Base-by-base conservation (phyloP, 2,797 vertebrate genomes). In the Phrynocephalus guinanensis region DNA sequence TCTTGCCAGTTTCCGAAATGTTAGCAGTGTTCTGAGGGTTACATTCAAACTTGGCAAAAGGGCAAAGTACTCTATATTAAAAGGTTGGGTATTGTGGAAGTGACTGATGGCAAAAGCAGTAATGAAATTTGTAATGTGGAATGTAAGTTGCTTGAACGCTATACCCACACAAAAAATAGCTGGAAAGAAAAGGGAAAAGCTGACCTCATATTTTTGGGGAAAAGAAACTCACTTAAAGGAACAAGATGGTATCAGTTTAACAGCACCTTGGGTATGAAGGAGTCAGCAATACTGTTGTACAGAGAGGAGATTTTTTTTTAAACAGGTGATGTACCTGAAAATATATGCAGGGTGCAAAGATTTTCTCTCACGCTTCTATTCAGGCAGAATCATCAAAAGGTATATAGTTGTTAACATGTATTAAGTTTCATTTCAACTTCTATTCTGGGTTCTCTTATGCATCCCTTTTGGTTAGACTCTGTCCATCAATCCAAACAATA, bases 61-160 rank as follows among this genome's bases (percentile, higher is more conserved):
- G 77, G 63, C 24, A 68, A 76, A 76, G 44, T 38, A 81, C 50
- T 81, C 85, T 86, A 24, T 75, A 87, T 87, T 78, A 78, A 87
- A 87, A 71, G 48, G 48, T 60, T 83, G 33, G 86, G 56, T 87
- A 87, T 79, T 79, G 78, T 30, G 5, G 75, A 87, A 87, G 81
- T 79, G 67, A 79, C 67, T 83, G 86, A 78, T 83, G 86, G 75
- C 73, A 79, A 87, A 83, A 87, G 81, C 86, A 87, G 71, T 83
- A 87, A 83, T 87, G 75, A 87, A 87, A 87, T 83, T 71, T 87
- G 86, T 83, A 87, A 78, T 78, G 75, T 71, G 81, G n/a, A 83
- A 87, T 87, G 86, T 87, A 83, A 87, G 81, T 83, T 60, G 80
- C 80, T 83, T 78, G 73, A 77, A 70, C 78, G 81, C 82, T 83